Conservation (phyloP, 2,113 vertebrate genomes). For the Carassius gibelio region DNA sequence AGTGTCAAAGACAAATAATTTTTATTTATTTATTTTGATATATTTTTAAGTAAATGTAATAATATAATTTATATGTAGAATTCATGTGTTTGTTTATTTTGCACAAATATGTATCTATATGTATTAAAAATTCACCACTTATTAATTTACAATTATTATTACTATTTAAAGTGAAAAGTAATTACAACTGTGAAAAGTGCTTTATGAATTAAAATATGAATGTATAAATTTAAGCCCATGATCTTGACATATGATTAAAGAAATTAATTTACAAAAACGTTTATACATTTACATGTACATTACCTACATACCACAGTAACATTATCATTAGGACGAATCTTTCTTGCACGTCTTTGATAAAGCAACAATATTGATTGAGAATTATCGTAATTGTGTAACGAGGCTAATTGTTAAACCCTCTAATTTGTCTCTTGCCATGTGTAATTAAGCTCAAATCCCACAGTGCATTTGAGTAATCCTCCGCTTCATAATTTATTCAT, state of each 20-base stretch:
- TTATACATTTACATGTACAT: not conserved
- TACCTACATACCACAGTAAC: not conserved
- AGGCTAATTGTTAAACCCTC: conserved; percentile 33
- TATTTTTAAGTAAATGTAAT: too few relatives aligned
- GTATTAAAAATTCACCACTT: not conserved
- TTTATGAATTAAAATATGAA: not conserved
- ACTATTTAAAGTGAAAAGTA: not conserved
- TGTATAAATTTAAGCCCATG: not conserved
- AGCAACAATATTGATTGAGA: conserved; percentile 27
- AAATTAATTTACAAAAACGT: not conserved
- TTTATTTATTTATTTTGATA: too few relatives aligned
- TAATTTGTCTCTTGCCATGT: conserved; percentile 47
- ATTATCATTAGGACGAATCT: not conserved
- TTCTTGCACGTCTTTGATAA: not conserved
- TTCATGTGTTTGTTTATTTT: not conserved
- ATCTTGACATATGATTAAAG: not conserved
- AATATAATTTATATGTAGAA: too few relatives aligned
- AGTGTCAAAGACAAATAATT: too few relatives aligned
- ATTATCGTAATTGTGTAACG: conserved; percentile 24
- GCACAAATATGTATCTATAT: not conserved
- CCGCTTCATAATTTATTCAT: conserved; percentile 48
- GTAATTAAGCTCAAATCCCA: conserved; percentile 41
- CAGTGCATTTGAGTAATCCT: conserved; percentile 23
- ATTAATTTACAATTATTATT: not conserved
- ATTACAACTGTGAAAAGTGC: not conserved